Conservation (phyloP, 2,888 invertebrate species). For the Melipona bicolor region DNA sequence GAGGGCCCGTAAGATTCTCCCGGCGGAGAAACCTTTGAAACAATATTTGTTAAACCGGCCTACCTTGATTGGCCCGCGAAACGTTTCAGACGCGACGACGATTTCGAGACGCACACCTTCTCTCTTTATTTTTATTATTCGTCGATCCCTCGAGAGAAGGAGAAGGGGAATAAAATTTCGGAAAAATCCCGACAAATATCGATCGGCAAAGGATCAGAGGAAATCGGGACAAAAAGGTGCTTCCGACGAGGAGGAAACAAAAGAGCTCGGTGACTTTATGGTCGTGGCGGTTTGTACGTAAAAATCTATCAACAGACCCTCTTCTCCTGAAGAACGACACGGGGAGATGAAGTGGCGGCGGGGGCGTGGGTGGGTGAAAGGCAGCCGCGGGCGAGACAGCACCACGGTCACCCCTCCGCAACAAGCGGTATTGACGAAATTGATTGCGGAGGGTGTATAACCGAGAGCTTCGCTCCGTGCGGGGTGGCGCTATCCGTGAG, state of each 20-base stretch:
- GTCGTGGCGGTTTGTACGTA: conserved; percentile 70
- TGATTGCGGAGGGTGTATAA: conserved; percentile 80
- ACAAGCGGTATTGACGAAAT: conserved; percentile 82
- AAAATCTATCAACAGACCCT: conserved; percentile 78
- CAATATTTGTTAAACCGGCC: conserved; percentile 61
- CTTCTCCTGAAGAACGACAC: conserved; percentile 59
- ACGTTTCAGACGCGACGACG: not conserved
- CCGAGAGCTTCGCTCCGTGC: conserved; percentile 69
- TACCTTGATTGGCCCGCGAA: conserved; percentile 27
- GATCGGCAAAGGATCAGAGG: conserved; percentile 3
- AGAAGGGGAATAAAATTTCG: not conserved
- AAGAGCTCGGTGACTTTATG: conserved; percentile 68
- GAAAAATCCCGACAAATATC: too few relatives aligned
- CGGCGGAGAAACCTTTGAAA: conserved; percentile 55
- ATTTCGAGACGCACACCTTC: not conserved
- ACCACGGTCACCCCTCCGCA: conserved; percentile 75
- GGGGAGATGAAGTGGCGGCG: conserved; percentile 61
- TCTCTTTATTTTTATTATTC: too few relatives aligned
- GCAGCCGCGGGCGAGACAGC: conserved; percentile 79
- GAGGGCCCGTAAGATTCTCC: conserved; percentile 56
- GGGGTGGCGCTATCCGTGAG: conserved; percentile 60
- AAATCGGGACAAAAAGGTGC: conserved; percentile 9
- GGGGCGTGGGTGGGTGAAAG: conserved; percentile 63
- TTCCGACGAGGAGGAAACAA: conserved; percentile 50
- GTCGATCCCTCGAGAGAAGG: too few relatives aligned